phyloP scores from a whole-genome alignment of 2,113 vertebrate species.

The Canis aureus region DNA sequence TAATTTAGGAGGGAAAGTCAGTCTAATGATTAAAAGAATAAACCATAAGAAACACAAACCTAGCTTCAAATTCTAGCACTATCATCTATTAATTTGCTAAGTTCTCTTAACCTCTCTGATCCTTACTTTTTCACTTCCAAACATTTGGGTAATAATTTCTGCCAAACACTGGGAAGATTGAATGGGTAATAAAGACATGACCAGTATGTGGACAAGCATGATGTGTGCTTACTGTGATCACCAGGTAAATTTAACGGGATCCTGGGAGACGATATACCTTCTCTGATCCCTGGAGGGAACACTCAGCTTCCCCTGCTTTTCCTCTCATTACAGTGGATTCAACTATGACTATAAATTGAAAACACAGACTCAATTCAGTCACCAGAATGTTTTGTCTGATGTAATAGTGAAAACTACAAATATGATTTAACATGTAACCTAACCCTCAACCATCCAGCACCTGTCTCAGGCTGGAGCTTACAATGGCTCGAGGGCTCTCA shows the following conservation, averaged over 20 bases:
- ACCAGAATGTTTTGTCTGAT: slow-evolving; percentile 37
- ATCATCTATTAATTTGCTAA: slow-evolving; percentile 17
- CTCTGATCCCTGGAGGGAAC: not conserved
- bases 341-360: slow-evolving; percentile 23
- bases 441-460: not conserved
- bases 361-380: slow-evolving; percentile 20
- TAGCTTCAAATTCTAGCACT: not conserved
- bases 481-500: not conserved
- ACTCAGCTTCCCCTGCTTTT: not conserved
- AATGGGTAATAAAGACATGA: slow-evolving; percentile 2
- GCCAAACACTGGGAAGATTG: not conserved
- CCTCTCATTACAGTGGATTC: not conserved
- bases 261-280: not conserved
- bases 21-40: not conserved
- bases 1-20: not conserved
- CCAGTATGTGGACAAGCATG: not conserved
- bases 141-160: not conserved
- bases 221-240: not conserved
- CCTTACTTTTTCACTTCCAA: not conserved
- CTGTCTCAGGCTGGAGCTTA: not conserved
- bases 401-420: slow-evolving; percentile 10
- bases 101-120: not conserved
- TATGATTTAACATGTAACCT: not conserved
- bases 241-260: not conserved
- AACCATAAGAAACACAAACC: not conserved